Evolutionary conservation across 1,140 invertebrate species (phyloP).

Genomic region (Papilio polyxenes): DNA sequence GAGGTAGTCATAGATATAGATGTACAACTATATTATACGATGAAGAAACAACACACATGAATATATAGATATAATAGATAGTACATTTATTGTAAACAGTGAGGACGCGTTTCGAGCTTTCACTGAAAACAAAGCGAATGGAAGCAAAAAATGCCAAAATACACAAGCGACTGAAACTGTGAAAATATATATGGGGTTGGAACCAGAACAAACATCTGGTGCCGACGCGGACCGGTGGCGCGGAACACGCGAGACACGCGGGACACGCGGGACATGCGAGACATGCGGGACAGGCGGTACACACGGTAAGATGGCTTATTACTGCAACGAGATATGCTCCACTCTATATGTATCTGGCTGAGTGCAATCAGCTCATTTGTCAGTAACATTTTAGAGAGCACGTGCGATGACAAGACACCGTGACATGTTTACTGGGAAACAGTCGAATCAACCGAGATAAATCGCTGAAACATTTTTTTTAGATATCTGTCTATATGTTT

Average conservation of each 20-base stretch:
- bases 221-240: not conserved
- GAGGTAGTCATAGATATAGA: too few relatives aligned
- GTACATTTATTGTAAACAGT: not conserved
- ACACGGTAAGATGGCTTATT: not conserved
- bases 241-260: not conserved
- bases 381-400: not conserved
- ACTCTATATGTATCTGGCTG: not conserved
- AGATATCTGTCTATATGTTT: too few relatives aligned
- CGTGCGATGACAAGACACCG: not conserved
- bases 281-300: not conserved
- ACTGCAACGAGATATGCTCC: not conserved
- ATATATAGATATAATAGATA: too few relatives aligned
- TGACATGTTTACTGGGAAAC: not conserved
- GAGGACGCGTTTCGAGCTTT: not conserved
- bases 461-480: too few relatives aligned
- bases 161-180: constrained; percentile 30
- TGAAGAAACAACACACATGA: not conserved
- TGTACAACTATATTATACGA: not conserved
- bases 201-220: constrained; percentile 43
- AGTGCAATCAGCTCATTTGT: not conserved
- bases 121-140: constrained; percentile 28
- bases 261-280: not conserved
- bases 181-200: constrained; percentile 19
- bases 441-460: not conserved
- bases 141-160: constrained; percentile 31